A percentile compares a stretch with the other conserved stretches of the same genome.
phyloP scores from a whole-genome alignment of 2,113 vertebrate genomes.

The Pycnonotus jocosus region DNA sequence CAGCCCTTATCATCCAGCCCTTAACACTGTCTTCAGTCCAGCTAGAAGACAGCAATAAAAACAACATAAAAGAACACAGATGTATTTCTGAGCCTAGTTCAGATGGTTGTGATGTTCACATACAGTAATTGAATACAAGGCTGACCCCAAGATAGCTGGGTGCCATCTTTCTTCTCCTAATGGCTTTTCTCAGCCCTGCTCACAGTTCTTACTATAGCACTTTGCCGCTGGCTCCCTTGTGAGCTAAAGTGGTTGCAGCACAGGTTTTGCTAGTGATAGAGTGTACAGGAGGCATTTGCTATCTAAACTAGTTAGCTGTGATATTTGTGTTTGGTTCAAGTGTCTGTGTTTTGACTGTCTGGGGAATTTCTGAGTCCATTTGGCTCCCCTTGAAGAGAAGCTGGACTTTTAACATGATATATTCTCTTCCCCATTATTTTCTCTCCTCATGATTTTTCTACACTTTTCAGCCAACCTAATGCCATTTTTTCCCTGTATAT shows the following conservation, averaged over 20 bases:
- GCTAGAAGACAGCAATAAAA: neutral
- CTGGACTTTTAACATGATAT: neutral
- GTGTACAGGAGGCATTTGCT: neutral
- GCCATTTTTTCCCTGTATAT: neutral
- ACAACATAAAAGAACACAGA: neutral
- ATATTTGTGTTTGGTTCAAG: neutral
- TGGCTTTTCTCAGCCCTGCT: neutral
- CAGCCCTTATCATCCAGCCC: neutral
- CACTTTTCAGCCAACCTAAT: neutral
- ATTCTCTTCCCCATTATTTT: neutral
- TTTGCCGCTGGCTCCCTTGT: neutral
- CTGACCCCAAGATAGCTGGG: neutral
- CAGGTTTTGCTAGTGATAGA: neutral
- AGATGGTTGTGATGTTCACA: neutral
- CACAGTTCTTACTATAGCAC: neutral
- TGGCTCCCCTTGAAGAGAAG: neutral
- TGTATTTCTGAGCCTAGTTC: neutral
- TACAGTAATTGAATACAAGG: neutral
- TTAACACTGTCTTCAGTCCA: neutral
- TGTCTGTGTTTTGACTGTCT: neutral
- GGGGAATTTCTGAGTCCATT: neutral
- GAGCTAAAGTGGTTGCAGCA: neutral
- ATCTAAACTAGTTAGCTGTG: neutral
- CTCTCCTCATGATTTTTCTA: neutral
- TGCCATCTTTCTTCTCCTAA: slow-evolving; percentile 24